Evolutionary conservation across 2,797 vertebrate genomes (phyloP).

Genomic region (Centropyge bicolor): DNA sequence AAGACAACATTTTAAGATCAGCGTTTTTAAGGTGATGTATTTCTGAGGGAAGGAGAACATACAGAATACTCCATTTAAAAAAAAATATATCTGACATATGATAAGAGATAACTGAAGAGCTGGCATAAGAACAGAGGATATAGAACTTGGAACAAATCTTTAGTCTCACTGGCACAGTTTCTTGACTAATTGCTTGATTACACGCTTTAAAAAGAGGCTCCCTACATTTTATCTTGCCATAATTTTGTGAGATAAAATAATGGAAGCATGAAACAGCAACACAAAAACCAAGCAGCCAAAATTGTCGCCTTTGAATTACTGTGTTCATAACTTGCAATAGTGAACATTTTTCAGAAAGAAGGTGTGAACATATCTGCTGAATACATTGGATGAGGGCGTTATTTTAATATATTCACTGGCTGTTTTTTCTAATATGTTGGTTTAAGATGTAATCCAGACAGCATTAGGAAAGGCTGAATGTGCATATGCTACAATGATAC

Average conservation of each 20-base stretch:
- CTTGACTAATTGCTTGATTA: too few species aligned
- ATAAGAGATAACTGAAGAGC: too few species aligned
- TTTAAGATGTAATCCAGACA: background rate
- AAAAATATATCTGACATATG: too few species aligned
- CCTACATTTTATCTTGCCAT: background rate
- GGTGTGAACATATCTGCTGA: background rate
- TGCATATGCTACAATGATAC: background rate
- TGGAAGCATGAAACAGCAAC: constrained; percentile 3
- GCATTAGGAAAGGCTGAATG: background rate
- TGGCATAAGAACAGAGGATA: too few species aligned
- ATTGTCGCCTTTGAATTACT: background rate
- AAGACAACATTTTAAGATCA: too few species aligned
- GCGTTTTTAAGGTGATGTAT: too few species aligned
- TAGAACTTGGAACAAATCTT: too few species aligned
- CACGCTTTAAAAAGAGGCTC: too few species aligned
- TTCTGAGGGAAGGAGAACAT: too few species aligned
- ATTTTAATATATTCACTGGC: background rate
- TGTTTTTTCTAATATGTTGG: background rate
- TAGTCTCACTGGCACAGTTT: too few species aligned
- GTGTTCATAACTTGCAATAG: background rate
- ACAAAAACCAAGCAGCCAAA: background rate
- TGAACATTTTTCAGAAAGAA: background rate
- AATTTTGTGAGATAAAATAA: constrained; percentile 22
- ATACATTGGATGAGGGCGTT: background rate
- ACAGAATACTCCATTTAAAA: too few species aligned